These are phyloP conservation scores for Labia minor DNA, from an alignment of 2,888 invertebrate genomes.

Conservation along the genomic window DNA sequence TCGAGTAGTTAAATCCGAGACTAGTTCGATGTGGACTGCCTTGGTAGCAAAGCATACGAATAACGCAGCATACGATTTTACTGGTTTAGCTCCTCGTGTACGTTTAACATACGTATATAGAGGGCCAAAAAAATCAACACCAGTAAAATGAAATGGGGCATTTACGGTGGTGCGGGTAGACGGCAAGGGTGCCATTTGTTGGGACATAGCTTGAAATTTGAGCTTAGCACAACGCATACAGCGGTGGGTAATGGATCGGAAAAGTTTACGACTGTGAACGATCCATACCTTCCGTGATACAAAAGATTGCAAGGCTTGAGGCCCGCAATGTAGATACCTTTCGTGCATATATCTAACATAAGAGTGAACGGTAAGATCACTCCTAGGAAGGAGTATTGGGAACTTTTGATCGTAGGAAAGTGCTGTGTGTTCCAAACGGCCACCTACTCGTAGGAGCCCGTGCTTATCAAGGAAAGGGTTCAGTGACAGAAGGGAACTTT, in stretches of 20 bases:
- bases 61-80: conserved; percentile 15
- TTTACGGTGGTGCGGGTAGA: neutral
- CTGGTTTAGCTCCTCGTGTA: neutral
- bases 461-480: conserved; percentile 25
- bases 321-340: conserved; percentile 23
- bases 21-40: conserved; percentile 25
- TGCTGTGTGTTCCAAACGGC: conserved; percentile 22
- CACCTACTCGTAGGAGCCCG: conserved; percentile 25
- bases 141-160: neutral
- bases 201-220: neutral
- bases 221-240: neutral
- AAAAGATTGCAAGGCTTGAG: neutral
- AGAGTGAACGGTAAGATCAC: conserved; percentile 21
- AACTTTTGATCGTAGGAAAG: conserved; percentile 23
- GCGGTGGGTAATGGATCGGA: neutral
- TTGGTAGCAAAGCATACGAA: conserved; percentile 25
- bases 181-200: neutral
- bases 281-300: neutral
- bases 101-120: neutral
- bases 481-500: conserved; percentile 18
- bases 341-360: conserved; percentile 23
- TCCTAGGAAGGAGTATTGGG: conserved; percentile 25
- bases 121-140: neutral
- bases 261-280: neutral
- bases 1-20: conserved; percentile 21